A percentile compares a stretch with the other conserved stretches of the same genome.
phyloP scores from a whole-genome alignment of 1,140 invertebrate species.

The Gonioctena quinquepunctata region DNA sequence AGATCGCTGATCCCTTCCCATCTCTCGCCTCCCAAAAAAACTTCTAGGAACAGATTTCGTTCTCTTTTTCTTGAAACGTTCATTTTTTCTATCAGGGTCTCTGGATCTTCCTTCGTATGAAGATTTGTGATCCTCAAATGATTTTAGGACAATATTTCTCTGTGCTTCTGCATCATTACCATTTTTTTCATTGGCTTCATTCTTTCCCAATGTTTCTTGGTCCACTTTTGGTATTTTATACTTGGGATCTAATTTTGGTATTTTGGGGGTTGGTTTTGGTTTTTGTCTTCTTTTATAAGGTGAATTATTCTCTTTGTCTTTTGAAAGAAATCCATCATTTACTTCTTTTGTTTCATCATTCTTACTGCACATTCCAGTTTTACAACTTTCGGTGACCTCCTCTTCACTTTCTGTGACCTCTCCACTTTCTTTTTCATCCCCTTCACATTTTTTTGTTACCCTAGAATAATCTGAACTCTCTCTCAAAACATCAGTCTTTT shows the following conservation, averaged over 20 bases:
- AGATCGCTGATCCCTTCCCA: background rate
- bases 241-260: background rate
- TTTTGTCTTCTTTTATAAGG: background rate
- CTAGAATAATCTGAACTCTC: too few species aligned
- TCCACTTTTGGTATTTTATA: background rate
- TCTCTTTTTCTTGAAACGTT: background rate
- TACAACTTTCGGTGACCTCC: too few species aligned
- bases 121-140: background rate
- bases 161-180: background rate
- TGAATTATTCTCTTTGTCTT: background rate
- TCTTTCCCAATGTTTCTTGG: background rate
- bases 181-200: background rate
- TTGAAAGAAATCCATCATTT: too few species aligned
- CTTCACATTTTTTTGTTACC: too few species aligned
- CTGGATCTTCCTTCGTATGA: background rate
- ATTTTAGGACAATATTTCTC: background rate
- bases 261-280: background rate
- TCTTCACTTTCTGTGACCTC: too few species aligned
- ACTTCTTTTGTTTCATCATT: too few species aligned
- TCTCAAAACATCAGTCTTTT: too few species aligned
- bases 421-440: too few species aligned
- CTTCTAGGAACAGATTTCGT: background rate
- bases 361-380: too few species aligned
- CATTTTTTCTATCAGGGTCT: background rate
- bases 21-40: background rate